Evolutionary conservation across 2,113 vertebrate genomes (phyloP).

Genomic region (Colinus virginianus): DNA sequence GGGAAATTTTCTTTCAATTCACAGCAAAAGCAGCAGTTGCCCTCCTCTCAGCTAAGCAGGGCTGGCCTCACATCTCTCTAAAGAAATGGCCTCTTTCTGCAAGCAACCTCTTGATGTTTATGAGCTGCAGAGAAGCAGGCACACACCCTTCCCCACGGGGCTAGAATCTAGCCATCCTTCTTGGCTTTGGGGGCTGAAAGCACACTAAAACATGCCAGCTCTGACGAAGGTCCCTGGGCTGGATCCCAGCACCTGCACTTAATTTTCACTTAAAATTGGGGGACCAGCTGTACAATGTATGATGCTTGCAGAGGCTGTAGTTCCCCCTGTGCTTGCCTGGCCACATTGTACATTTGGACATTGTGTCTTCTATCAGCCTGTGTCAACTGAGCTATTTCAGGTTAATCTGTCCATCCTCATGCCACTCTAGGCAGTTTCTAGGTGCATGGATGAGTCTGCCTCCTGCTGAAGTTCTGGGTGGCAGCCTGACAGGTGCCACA

Average conservation of each 20-base stretch:
- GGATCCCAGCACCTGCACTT: conserved; percentile 20
- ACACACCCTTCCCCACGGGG: not conserved
- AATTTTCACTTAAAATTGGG: not conserved
- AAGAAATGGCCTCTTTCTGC: not conserved
- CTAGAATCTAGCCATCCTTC: not conserved
- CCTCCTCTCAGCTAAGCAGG: not conserved
- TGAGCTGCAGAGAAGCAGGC: not conserved
- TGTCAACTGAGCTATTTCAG: not conserved
- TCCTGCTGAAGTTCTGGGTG: not conserved
- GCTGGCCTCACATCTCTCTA: not conserved
- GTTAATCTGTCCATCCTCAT: not conserved
- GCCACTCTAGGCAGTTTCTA: not conserved
- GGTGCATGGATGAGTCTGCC: not conserved
- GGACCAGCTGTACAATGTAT: not conserved
- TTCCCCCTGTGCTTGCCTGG: not conserved
- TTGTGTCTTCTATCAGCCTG: not conserved
- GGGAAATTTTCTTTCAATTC: not conserved
- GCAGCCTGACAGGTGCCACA: not conserved
- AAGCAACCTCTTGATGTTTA: not conserved
- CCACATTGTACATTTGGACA: fast-evolving
- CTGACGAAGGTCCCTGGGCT: not conserved
- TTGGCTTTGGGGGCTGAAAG: not conserved
- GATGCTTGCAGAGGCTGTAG: fast-evolving
- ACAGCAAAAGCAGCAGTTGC: not conserved
- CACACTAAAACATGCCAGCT: not conserved